Evolutionary conservation across 2,113 vertebrate genomes (phyloP).

Genomic region (Atlantisia rogersi): DNA sequence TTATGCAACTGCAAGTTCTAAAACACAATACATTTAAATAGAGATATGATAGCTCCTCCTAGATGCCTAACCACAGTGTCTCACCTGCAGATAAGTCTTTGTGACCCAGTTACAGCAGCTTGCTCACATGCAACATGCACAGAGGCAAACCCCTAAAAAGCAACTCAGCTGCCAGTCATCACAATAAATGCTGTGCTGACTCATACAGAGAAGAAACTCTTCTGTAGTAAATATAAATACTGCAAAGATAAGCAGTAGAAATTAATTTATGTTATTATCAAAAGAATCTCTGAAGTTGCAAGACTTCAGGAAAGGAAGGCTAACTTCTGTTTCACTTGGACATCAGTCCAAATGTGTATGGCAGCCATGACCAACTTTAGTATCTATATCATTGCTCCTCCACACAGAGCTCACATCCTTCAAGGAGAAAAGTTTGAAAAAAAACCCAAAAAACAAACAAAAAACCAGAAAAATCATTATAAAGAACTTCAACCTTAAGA

Average conservation of each 20-base stretch:
- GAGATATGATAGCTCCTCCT: neutral
- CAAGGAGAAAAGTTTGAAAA: neutral
- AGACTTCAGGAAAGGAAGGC: neutral
- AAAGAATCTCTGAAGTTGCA: neutral
- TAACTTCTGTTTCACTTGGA: neutral
- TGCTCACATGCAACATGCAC: neutral
- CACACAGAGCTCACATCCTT: neutral
- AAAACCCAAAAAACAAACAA: too few species aligned
- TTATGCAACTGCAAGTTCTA: neutral
- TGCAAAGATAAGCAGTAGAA: neutral
- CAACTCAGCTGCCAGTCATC: neutral
- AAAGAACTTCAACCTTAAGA: neutral
- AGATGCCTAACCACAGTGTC: neutral
- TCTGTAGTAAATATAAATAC: neutral
- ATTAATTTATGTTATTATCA: neutral
- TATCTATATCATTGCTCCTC: neutral
- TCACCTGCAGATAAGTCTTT: neutral
- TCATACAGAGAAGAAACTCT: neutral
- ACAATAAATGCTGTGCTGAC: neutral
- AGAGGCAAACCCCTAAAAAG: neutral
- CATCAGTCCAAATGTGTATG: neutral
- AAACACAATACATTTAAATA: neutral
- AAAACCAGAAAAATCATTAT: neutral
- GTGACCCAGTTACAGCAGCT: neutral
- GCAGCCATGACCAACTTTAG: neutral